Conservation (phyloP, 2,113 vertebrate genomes). For the Crotalus horridus region DNA sequence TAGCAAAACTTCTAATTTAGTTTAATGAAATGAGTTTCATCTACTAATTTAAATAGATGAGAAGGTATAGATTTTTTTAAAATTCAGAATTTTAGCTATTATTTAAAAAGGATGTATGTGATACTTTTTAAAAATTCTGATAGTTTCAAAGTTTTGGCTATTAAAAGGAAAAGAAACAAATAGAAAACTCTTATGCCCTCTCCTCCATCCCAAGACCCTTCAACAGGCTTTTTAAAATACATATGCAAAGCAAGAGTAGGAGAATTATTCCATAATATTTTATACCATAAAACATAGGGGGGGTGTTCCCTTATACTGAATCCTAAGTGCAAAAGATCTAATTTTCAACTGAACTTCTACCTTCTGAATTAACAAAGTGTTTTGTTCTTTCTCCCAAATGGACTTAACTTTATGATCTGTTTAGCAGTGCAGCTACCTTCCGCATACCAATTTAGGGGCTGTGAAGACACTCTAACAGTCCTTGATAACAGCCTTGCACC, state of each 20-base stretch:
- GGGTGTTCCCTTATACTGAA: background rate
- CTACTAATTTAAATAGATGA: background rate
- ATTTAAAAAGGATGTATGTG: background rate
- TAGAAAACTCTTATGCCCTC: background rate
- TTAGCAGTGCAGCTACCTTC: slow-evolving; percentile 53
- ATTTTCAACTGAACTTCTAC: background rate
- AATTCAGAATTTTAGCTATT: background rate
- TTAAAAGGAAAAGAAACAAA: background rate
- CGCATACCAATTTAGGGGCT: slow-evolving; percentile 57
- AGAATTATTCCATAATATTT: background rate
- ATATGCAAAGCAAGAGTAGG: background rate
- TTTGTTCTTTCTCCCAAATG: slow-evolving; percentile 8
- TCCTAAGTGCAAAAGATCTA: background rate
- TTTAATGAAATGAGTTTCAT: background rate
- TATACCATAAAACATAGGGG: background rate
- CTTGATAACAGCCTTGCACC: slow-evolving; percentile 12
- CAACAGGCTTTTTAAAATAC: background rate
- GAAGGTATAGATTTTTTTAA: background rate
- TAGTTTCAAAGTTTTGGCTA: background rate
- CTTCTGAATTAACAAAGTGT: background rate
- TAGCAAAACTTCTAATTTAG: background rate
- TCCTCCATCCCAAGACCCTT: slow-evolving; percentile 29
- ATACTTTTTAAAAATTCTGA: background rate
- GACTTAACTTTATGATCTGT: slow-evolving; percentile 56
- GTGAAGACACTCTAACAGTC: slow-evolving; percentile 19